Percentiles rank a stretch among this genome's conserved stretches.
These are phyloP conservation scores for Plectropomus leopardus DNA, from an alignment of 2,113 vertebrate species.

Conservation along the genomic window DNA sequence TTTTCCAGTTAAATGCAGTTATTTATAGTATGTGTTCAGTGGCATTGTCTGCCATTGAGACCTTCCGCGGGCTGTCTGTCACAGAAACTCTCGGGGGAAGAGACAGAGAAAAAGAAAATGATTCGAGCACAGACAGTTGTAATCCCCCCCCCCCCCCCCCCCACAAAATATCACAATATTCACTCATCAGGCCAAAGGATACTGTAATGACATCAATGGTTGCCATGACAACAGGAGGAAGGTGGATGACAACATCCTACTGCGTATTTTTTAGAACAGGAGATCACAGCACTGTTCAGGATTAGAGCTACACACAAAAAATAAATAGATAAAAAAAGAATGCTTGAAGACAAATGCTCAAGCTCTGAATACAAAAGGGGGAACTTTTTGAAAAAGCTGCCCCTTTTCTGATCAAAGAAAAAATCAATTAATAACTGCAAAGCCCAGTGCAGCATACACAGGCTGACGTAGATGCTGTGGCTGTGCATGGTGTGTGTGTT, in stretches of 20 bases:
- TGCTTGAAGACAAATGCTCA: background rate
- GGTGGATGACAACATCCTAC: conserved; percentile 79
- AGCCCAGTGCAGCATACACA: background rate
- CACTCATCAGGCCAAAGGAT: conserved; percentile 68
- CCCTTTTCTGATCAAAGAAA: conserved; percentile 19
- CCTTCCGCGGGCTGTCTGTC: conserved; percentile 56
- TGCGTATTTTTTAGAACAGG: conserved; percentile 66
- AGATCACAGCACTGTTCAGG: conserved; percentile 60
- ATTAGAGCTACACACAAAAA: conserved; percentile 38
- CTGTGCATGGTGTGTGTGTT: background rate
- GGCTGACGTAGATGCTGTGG: conserved; percentile 17
- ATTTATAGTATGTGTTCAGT: conserved; percentile 64
- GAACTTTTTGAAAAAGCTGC: conserved; percentile 4
- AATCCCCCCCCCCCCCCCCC: conserved; percentile 4
- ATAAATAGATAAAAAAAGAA: background rate
- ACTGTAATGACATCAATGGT: conserved; percentile 84
- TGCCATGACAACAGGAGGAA: conserved; percentile 73
- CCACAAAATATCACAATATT: conserved; percentile 65
- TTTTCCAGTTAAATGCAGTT: conserved; percentile 48
- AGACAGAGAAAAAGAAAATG: conserved; percentile 26
- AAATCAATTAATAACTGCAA: background rate
- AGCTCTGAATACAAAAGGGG: background rate
- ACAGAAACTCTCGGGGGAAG: conserved; percentile 33
- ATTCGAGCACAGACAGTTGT: conserved; percentile 34
- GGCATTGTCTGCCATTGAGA: conserved; percentile 47